These are phyloP conservation scores for Notothenia coriiceps DNA, from an alignment of 2,113 vertebrate genomes.

Conservation along the genomic window DNA sequence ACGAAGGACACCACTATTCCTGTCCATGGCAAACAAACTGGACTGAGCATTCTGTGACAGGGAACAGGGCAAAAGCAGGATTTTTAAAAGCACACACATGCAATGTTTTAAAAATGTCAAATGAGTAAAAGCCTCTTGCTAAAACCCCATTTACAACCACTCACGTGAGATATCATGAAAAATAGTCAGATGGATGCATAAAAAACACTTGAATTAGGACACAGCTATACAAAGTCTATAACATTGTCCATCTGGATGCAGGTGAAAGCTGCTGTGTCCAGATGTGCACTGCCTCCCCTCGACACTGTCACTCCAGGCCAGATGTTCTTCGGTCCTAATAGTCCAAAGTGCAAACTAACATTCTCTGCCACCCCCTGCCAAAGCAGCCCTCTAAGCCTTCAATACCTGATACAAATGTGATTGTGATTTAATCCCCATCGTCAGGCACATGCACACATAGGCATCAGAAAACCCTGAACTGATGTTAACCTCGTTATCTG, in stretches of 20 bases:
- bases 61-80: slow-evolving; percentile 39
- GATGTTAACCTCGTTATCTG: slow-evolving; percentile 19
- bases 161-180: slow-evolving; percentile 52
- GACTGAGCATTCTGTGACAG: slow-evolving; percentile 83
- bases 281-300: slow-evolving; percentile 53
- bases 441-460: slow-evolving; percentile 18
- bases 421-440: slow-evolving; percentile 75
- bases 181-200: slow-evolving; percentile 40
- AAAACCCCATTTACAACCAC: slow-evolving; percentile 34
- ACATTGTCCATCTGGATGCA: slow-evolving; percentile 60
- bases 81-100: slow-evolving; percentile 35
- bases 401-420: slow-evolving; percentile 77
- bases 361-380: slow-evolving; percentile 39
- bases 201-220: slow-evolving; percentile 52
- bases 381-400: slow-evolving; percentile 69
- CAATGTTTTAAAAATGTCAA: slow-evolving; percentile 8
- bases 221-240: slow-evolving; percentile 26
- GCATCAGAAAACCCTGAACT: not conserved
- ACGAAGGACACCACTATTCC: slow-evolving; percentile 91
- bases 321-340: slow-evolving; percentile 64
- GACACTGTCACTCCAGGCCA: slow-evolving; percentile 55
- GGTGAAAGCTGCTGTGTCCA: slow-evolving; percentile 66
- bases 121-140: slow-evolving; percentile 35
- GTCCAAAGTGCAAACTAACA: slow-evolving; percentile 69
- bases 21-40: slow-evolving; percentile 89